These are phyloP conservation scores for Netelia melanura DNA, from an alignment of 2,888 invertebrate species.

Conservation along the genomic window DNA sequence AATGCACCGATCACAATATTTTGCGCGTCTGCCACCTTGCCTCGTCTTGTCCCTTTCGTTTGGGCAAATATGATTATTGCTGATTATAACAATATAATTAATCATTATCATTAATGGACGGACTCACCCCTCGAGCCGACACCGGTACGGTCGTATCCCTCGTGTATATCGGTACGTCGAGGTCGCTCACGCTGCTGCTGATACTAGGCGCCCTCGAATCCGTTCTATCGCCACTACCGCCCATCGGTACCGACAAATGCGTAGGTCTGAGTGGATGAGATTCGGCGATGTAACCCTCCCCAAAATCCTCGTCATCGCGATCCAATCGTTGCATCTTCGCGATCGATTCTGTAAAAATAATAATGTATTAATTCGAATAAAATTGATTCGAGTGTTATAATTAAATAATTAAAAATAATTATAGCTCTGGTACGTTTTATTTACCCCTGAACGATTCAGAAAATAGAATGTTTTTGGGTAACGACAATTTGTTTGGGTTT, in stretches of 20 bases:
- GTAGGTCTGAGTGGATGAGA: conserved; percentile 86
- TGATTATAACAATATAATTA: neutral
- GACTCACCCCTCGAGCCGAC: conserved; percentile 77
- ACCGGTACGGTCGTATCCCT: conserved; percentile 83
- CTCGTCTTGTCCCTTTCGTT: neutral
- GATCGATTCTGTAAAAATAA: conserved; percentile 15
- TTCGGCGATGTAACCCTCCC: conserved; percentile 86
- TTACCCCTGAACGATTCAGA: too few species aligned
- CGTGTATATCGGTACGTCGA: conserved; percentile 87
- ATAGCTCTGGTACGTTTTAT: too few species aligned
- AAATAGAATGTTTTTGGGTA: too few species aligned
- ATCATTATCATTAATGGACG: neutral
- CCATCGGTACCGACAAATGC: conserved; percentile 85
- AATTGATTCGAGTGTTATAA: too few species aligned
- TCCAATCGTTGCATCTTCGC: conserved; percentile 74
- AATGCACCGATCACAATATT: conserved; percentile 4
- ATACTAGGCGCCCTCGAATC: conserved; percentile 85
- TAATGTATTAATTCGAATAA: neutral
- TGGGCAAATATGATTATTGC: neutral
- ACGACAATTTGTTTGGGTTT: too few species aligned
- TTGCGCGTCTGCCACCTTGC: neutral
- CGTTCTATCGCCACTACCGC: conserved; percentile 77
- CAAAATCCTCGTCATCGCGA: conserved; percentile 84
- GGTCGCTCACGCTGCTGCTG: conserved; percentile 86
- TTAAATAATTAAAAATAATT: too few species aligned